Evolutionary conservation across 2,888 invertebrate species (phyloP).

Genomic region (Watsonalla binaria): DNA sequence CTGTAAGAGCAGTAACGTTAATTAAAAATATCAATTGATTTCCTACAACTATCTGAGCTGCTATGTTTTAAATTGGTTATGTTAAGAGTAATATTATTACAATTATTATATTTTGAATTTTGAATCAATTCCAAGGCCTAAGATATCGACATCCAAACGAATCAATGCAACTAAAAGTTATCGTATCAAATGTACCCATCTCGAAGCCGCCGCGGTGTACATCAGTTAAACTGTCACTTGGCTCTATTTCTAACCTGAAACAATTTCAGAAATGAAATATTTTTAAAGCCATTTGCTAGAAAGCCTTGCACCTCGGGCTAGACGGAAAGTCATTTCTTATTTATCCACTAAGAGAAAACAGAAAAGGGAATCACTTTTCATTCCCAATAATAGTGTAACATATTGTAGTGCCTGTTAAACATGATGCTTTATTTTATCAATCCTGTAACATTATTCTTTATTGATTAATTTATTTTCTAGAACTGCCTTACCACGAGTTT

Average conservation of each 20-base stretch:
- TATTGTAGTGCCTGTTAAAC: neutral
- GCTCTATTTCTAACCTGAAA: constrained; percentile 65
- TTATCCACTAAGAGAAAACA: constrained; percentile 27
- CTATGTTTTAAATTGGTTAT: too few species aligned
- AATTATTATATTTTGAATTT: too few species aligned
- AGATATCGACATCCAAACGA: too few species aligned
- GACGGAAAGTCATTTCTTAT: constrained; percentile 57
- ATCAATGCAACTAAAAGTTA: constrained; percentile 3
- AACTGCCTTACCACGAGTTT: too few species aligned
- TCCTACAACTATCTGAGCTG: neutral
- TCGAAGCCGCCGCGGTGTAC: constrained; percentile 49
- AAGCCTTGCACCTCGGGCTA: constrained; percentile 53
- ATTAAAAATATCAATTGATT: neutral
- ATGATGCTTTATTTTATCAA: neutral
- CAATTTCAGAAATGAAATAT: constrained; percentile 73
- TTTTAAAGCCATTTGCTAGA: constrained; percentile 71
- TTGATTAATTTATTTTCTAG: too few species aligned
- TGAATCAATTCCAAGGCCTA: too few species aligned
- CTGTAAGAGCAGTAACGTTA: too few species aligned
- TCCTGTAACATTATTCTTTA: neutral
- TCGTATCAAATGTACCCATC: constrained; percentile 64
- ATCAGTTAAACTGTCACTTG: constrained; percentile 71
- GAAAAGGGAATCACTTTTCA: neutral
- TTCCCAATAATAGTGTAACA: neutral
- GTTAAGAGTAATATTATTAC: too few species aligned